Percentiles rank a stretch among this genome's conserved stretches.
Evolutionary conservation across 2,797 vertebrate species (phyloP).

Genomic region (Onychomys arenicola): DNA sequence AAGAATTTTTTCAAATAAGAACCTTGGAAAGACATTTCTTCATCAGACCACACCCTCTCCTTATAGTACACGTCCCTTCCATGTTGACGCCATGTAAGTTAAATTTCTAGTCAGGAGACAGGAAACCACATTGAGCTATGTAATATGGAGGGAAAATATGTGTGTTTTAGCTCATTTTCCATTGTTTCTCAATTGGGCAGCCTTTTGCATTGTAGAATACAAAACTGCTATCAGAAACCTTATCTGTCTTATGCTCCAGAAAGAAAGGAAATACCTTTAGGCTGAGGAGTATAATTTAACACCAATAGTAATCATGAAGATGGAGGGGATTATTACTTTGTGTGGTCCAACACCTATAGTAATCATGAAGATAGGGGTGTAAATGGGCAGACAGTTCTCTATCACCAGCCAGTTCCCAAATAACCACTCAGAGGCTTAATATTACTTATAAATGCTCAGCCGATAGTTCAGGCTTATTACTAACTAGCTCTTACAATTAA

Average conservation of each 20-base stretch:
- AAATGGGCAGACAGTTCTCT: no score
- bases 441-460: no score
- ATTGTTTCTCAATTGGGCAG: neutral
- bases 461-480: no score
- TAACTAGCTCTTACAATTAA: no score
- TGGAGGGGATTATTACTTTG: neutral
- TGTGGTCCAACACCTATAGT: neutral
- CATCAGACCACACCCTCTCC: fast-evolving
- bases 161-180: neutral
- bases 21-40: neutral
- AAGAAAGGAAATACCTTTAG: neutral
- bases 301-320: neutral
- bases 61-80: neutral
- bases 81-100: neutral
- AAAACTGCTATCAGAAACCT: neutral
- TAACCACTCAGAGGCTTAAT: no score
- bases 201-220: neutral
- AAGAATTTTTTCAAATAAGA: neutral
- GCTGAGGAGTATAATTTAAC: neutral
- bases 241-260: neutral
- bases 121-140: neutral
- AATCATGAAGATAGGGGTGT: neutral
- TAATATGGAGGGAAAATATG: no score
- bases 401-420: no score
- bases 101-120: neutral